Base-by-base conservation (phyloP, 2,888 invertebrate genomes). In the Matsumyia berberina region DNA sequence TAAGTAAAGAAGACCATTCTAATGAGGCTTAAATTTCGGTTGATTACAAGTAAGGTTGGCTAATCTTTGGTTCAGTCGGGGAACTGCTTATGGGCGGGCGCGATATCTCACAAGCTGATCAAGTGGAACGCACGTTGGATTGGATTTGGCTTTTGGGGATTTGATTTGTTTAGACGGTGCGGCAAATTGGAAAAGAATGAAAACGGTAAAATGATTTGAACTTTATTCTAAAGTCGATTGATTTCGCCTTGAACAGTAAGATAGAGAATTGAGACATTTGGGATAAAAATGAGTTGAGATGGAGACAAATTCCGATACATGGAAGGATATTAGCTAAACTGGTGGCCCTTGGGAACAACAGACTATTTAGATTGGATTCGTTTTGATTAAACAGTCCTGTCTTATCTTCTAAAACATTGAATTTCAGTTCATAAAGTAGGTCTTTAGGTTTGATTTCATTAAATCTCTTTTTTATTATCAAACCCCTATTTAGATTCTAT, bases 1-100 rank as follows among this genome's bases (percentile, higher is more conserved):
- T 53, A 44, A 53, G 69, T 62, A 69, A 55, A 42, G 42, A 74
- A 66, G 74, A 57, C 46, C 80, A 70, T 76, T 76, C 85, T 80
- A 85, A 80, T 85, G 70, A 76, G 80, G 85, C 80, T 85, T 85
- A 80, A 80, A 70, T 74, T 85, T 85, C 85, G 70, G 78, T 44
- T 69, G 79, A 74, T 79, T 79, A 35, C 58, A 69, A 62, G 60
- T 72, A 60, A 39, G 57, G 60, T 78, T 67, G 33, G 60, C 62
- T 78, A 67, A 78, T 67, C 67, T 62, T 73, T 77, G 24, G 31
- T 9, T 46, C 51, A 35, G 8, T 62, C 9, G 67, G 37, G 57
- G 24, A 53, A 35, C 51, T 15, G 44, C 53, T 76, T 85, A 70
- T 76, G 80, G 74, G 85, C 74, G 80, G 85, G 74, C 85, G 57